A percentile compares a stretch with the other conserved stretches of the same genome.
These are phyloP conservation scores for Scleropages formosus DNA, from an alignment of 2,797 vertebrate genomes.

Conservation along the genomic window DNA sequence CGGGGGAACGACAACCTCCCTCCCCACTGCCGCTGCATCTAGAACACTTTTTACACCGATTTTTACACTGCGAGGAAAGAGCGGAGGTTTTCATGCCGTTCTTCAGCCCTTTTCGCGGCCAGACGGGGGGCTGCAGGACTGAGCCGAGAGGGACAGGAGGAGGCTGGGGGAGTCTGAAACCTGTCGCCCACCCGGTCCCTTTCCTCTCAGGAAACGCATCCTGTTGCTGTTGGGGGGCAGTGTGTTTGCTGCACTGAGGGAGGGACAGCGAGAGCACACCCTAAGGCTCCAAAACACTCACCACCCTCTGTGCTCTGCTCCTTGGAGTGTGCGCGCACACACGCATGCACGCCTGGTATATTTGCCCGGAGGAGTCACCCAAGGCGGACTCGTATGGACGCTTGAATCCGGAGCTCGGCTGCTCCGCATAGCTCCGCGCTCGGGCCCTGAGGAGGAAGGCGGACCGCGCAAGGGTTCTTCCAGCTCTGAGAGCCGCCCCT, in stretches of 20 bases:
- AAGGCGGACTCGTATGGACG: constrained; percentile 44
- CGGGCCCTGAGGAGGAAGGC: constrained; percentile 1
- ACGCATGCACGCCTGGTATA: background rate
- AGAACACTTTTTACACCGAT: background rate
- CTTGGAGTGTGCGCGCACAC: constrained; percentile 43
- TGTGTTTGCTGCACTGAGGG: constrained; percentile 70
- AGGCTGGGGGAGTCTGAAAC: constrained; percentile 43
- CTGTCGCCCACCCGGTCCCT: constrained; percentile 64
- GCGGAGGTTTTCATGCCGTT: background rate
- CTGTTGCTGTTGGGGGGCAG: constrained; percentile 80
- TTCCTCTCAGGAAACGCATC: constrained; percentile 98
- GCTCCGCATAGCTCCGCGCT: background rate
- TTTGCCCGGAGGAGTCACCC: constrained; percentile 31
- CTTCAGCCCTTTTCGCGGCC: background rate
- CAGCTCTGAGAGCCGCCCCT: background rate
- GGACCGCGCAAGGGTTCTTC: background rate
- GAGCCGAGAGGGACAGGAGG: constrained; percentile 14
- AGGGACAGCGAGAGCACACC: constrained; percentile 61
- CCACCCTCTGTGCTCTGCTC: constrained; percentile 75
- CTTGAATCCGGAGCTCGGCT: constrained; percentile 48
- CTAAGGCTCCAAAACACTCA: constrained; percentile 66
- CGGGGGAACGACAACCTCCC: background rate
- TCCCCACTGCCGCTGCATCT: background rate
- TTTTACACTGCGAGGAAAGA: background rate
- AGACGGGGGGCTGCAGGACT: background rate